A percentile compares a stretch with the other conserved stretches of the same genome.
Evolutionary conservation across 92 coral and sea anemone species (phyloP).

Genomic region (Palythoa heliodiscus): DNA sequence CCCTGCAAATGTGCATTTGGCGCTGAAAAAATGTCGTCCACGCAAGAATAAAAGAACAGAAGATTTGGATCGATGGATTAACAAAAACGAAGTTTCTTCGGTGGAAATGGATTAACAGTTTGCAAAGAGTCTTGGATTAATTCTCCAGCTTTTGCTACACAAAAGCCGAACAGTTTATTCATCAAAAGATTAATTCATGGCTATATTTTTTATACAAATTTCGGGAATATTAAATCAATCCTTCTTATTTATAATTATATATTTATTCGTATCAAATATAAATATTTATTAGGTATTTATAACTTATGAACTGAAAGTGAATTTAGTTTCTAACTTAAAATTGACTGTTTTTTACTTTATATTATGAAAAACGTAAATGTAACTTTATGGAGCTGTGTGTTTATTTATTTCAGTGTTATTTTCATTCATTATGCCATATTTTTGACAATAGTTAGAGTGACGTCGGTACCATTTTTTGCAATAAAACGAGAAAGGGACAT

Average conservation of each 20-base stretch:
- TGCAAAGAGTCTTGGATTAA: background rate
- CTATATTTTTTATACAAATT: background rate
- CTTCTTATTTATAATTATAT: background rate
- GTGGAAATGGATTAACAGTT: background rate
- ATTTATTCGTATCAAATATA: constrained; percentile 10
- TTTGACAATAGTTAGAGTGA: no score
- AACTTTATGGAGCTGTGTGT: no score
- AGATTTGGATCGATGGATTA: background rate
- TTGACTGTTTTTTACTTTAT: no score
- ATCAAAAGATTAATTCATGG: background rate
- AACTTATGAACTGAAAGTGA: background rate
- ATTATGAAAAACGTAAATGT: no score
- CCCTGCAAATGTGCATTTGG: background rate
- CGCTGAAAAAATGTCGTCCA: background rate
- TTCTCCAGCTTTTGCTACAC: no score
- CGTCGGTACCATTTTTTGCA: no score
- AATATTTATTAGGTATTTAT: constrained; percentile 25
- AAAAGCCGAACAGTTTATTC: no score
- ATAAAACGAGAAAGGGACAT: no score
- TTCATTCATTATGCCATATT: no score
- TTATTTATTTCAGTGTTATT: no score
- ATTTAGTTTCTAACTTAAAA: no score
- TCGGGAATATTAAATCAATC: background rate
- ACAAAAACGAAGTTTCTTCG: background rate
- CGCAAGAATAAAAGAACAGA: background rate